Evolutionary conservation across 2,888 invertebrate species (phyloP).

Genomic region (Caenorhabditis sp.): DNA sequence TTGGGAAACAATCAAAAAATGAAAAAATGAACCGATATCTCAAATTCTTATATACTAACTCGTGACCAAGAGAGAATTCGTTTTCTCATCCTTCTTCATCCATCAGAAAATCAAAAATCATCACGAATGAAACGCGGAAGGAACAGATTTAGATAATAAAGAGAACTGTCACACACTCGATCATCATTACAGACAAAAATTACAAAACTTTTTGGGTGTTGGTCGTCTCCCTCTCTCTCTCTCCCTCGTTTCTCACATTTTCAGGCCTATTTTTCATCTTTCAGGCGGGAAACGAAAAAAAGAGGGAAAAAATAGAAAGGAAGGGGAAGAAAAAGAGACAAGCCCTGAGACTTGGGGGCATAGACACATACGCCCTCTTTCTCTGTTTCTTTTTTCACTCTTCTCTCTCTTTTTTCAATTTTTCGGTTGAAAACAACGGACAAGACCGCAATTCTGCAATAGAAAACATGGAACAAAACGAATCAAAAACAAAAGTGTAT

Average conservation of each 20-base stretch:
- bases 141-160: background rate
- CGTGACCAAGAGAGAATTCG: slow-evolving; percentile 15
- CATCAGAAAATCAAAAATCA: slow-evolving; percentile 34
- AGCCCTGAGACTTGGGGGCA: slow-evolving; percentile 16
- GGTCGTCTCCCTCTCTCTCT: background rate
- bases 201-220: background rate
- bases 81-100: slow-evolving; percentile 28
- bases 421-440: slow-evolving; percentile 54
- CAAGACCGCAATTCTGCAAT: slow-evolving; percentile 34
- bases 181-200: slow-evolving; percentile 24
- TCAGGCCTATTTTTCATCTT: background rate
- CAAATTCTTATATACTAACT: slow-evolving; percentile 23
- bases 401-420: slow-evolving; percentile 22
- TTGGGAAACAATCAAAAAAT: slow-evolving; percentile 27
- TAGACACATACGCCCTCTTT: slow-evolving; percentile 56
- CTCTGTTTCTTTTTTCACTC: slow-evolving; percentile 35
- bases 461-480: slow-evolving; percentile 30
- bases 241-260: slow-evolving; percentile 14
- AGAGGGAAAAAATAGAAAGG: slow-evolving; percentile 25
- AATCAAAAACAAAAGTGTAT: slow-evolving; percentile 35
- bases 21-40: slow-evolving; percentile 13
- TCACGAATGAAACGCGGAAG: slow-evolving; percentile 8
- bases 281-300: slow-evolving; percentile 39
- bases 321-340: slow-evolving; percentile 44
- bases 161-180: slow-evolving; percentile 9